Conservation (phyloP, 2,797 vertebrate genomes). For the Acridotheres tristis region DNA sequence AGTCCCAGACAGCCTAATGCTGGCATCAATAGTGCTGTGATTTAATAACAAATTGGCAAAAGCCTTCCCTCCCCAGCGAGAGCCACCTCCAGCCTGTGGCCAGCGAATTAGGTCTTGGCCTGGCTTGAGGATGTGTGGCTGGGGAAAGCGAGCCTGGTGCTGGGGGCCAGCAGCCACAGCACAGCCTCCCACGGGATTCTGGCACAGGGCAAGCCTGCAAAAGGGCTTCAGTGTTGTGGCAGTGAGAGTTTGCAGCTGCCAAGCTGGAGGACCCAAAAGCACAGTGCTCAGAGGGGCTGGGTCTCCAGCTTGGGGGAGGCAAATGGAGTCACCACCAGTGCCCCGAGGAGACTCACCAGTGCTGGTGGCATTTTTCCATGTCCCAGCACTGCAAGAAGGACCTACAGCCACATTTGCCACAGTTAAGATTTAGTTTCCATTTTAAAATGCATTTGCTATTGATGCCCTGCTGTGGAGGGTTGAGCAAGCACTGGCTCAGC, state of each 20-base stretch:
- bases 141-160: neutral
- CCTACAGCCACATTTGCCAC: neutral
- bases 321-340: neutral
- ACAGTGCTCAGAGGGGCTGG: fast-evolving
- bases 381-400: neutral
- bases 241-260: neutral
- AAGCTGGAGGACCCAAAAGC: neutral
- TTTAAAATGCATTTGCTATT: neutral
- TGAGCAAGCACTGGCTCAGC: fast-evolving
- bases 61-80: neutral
- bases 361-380: neutral
- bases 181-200: neutral
- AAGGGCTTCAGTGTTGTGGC: neutral
- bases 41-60: neutral
- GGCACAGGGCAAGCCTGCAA: neutral
- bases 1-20: neutral
- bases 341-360: neutral
- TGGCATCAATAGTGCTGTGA: neutral
- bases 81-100: neutral
- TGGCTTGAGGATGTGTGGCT: neutral
- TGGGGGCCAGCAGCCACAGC: neutral
- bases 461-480: fast-evolving
- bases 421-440: neutral
- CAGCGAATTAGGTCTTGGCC: neutral
- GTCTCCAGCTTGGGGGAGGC: neutral